These are phyloP conservation scores for mouse (Mus musculus) DNA, from an alignment of 2,113 vertebrate genomes.

Conservation along the genomic window GRCm39 chr3:60747501-60748000, in stretches of 20 bases:
- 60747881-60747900: background rate
- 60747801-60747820: background rate
- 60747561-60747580: constrained; percentile 70
- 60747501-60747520: constrained; percentile 61
- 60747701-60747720: constrained; percentile 27
- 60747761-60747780: background rate
- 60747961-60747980: background rate
- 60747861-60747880: background rate
- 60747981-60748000: background rate
- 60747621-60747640: constrained; percentile 35
- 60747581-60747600: constrained; percentile 49
- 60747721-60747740: background rate
- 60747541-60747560: constrained; percentile 62
- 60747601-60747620: constrained; percentile 39
- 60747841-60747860: too few species aligned
- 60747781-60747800: background rate
- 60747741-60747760: background rate
- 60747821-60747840: background rate
- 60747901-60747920: background rate
- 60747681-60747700: background rate
- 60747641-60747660: constrained; percentile 17
- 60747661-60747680: background rate
- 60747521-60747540: constrained; percentile 62
- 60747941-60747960: background rate
- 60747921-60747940: background rate